Conservation (phyloP, 2,797 vertebrate genomes). For the Distichodus sexfasciatus region DNA sequence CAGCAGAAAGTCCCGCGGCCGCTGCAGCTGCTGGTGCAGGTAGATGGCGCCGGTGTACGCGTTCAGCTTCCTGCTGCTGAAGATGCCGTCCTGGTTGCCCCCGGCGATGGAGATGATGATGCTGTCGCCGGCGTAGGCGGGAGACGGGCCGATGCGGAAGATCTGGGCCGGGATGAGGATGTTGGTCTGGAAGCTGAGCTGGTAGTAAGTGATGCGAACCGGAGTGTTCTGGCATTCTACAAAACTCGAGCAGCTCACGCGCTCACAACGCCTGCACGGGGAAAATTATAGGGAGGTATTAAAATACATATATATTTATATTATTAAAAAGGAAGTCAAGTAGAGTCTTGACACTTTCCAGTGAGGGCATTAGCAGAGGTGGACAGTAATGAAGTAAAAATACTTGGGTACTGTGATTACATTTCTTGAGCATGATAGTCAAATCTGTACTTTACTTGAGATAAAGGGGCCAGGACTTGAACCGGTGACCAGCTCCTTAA, state of each 20-base stretch:
- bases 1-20: conserved; percentile 85
- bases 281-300: background rate
- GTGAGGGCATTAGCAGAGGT: too few relatives aligned
- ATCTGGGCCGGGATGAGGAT: conserved; percentile 89
- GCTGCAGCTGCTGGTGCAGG: conserved; percentile 80
- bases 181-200: conserved; percentile 91
- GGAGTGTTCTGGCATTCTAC: conserved; percentile 87
- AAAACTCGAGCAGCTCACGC: conserved; percentile 81
- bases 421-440: too few relatives aligned
- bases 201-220: conserved; percentile 88
- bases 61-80: conserved; percentile 87
- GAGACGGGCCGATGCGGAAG: conserved; percentile 92
- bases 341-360: too few relatives aligned
- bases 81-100: conserved; percentile 90
- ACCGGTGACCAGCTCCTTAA: too few relatives aligned
- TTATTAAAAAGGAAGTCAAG: too few relatives aligned
- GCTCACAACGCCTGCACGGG: conserved; percentile 83
- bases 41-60: conserved; percentile 88
- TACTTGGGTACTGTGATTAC: too few relatives aligned
- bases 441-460: too few relatives aligned
- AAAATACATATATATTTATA: too few relatives aligned
- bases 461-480: too few relatives aligned
- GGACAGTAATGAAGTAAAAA: too few relatives aligned
- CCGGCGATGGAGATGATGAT: conserved; percentile 83
- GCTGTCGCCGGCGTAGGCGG: conserved; percentile 88